Percentiles rank a stretch among this genome's conserved stretches.
Evolutionary conservation across 1,140 invertebrate genomes (phyloP).

Genomic region (Plutomurus gul): DNA sequence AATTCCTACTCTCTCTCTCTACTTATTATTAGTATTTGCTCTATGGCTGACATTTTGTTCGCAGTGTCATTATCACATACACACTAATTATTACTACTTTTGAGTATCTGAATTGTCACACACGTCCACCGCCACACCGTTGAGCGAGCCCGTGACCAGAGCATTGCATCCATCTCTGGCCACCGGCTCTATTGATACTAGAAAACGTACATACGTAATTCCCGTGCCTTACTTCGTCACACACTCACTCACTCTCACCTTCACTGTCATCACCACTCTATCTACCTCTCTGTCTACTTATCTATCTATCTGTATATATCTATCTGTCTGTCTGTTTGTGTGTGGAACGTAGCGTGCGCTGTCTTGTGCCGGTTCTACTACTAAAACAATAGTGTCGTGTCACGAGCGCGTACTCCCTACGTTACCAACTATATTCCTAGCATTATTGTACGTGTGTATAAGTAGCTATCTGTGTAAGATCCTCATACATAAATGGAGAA

Average conservation of each 20-base stretch:
- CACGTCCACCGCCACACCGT: slow-evolving; percentile 10
- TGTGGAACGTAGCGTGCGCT: no score
- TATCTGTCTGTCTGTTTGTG: no score
- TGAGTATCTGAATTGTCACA: slow-evolving; percentile 23
- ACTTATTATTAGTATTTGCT: slow-evolving; percentile 13
- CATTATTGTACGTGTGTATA: no score
- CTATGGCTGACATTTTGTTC: slow-evolving; percentile 29
- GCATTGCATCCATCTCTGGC: slow-evolving; percentile 15
- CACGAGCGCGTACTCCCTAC: no score
- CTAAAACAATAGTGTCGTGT: no score
- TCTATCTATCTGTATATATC: no score
- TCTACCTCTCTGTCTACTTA: neutral
- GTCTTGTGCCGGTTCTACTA: no score
- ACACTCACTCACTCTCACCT: neutral
- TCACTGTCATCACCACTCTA: neutral
- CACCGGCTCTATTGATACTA: neutral
- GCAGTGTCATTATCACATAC: slow-evolving; percentile 23
- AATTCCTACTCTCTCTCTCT: slow-evolving; percentile 44
- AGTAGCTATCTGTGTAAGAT: no score
- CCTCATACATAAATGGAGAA: no score
- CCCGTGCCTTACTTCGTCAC: slow-evolving; percentile 2
- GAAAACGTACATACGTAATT: slow-evolving; percentile 27
- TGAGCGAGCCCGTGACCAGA: slow-evolving; percentile 5
- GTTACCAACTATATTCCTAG: no score
- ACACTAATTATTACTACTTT: slow-evolving; percentile 25